phyloP scores from a whole-genome alignment of 2,888 invertebrate species.

The Rhamnusium bicolor region DNA sequence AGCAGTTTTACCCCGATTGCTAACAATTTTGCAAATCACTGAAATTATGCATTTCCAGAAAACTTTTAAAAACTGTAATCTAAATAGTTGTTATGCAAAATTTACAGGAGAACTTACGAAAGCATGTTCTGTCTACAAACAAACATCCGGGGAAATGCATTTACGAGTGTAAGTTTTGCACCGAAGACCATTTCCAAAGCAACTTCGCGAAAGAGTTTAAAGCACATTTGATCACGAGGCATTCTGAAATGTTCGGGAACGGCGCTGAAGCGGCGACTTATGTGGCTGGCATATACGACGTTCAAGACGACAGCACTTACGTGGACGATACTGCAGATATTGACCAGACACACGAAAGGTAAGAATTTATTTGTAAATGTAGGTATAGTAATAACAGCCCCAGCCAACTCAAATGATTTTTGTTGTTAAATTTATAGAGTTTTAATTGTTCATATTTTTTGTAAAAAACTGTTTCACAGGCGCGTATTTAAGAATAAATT shows the following conservation, averaged over 20 bases:
- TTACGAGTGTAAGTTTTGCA: constrained; percentile 84
- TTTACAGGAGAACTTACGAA: constrained; percentile 87
- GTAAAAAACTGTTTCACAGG: too few species aligned
- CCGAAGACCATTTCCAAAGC: constrained; percentile 70
- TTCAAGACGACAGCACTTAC: constrained; percentile 62
- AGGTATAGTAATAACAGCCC: too few species aligned
- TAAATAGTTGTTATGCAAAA: constrained; percentile 10
- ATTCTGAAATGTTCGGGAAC: constrained; percentile 73
- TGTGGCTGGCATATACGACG: constrained; percentile 72
- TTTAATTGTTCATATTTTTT: too few species aligned
- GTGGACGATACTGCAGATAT: constrained; percentile 36
- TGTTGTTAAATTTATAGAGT: too few species aligned
- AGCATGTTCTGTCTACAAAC: constrained; percentile 86
- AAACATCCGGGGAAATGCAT: constrained; percentile 85
- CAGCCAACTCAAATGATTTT: too few species aligned
- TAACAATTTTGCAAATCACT: too few species aligned
- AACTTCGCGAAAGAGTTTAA: constrained; percentile 81
- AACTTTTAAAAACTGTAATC: constrained; percentile 13
- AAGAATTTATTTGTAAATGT: constrained; percentile 4
- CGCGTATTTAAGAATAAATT: too few species aligned
- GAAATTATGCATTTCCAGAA: constrained; percentile 17
- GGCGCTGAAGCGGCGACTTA: constrained; percentile 73
- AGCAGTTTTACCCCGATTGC: background rate
- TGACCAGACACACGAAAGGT: constrained; percentile 40
- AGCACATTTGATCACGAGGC: constrained; percentile 76